A percentile compares a stretch with the other conserved stretches of the same genome.
Conservation (phyloP, 2,113 vertebrate genomes). For the Nannospalax galili region DNA sequence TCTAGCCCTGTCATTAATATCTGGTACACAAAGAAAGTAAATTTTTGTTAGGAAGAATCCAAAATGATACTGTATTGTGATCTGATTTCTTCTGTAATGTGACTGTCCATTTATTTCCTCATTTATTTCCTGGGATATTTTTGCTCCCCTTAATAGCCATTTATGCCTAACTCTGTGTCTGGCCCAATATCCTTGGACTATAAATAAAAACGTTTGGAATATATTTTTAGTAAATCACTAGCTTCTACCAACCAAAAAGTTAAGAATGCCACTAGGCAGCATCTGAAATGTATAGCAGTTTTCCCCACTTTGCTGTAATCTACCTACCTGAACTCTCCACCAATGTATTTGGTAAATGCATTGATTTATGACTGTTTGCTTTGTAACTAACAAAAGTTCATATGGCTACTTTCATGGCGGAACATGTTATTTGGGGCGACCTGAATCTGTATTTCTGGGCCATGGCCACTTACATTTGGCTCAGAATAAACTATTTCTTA, state of each 20-base stretch:
- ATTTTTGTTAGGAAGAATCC: background rate
- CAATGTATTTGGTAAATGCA: background rate
- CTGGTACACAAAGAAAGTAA: background rate
- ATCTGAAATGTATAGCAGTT: background rate
- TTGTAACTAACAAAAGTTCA: background rate
- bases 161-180: background rate
- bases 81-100: background rate
- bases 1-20: background rate
- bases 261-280: background rate
- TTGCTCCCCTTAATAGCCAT: background rate
- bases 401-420: background rate
- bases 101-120: background rate
- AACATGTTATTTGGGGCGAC: background rate
- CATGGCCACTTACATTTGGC: background rate
- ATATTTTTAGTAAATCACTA: background rate
- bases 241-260: background rate
- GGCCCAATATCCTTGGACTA: background rate
- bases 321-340: background rate
- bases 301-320: background rate
- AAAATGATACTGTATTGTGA: background rate
- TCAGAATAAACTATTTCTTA: background rate
- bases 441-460: background rate
- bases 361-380: background rate
- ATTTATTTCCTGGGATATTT: background rate
- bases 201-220: background rate